phyloP scores from a whole-genome alignment of 2,113 vertebrate genomes.

The Halcyon senegalensis region DNA sequence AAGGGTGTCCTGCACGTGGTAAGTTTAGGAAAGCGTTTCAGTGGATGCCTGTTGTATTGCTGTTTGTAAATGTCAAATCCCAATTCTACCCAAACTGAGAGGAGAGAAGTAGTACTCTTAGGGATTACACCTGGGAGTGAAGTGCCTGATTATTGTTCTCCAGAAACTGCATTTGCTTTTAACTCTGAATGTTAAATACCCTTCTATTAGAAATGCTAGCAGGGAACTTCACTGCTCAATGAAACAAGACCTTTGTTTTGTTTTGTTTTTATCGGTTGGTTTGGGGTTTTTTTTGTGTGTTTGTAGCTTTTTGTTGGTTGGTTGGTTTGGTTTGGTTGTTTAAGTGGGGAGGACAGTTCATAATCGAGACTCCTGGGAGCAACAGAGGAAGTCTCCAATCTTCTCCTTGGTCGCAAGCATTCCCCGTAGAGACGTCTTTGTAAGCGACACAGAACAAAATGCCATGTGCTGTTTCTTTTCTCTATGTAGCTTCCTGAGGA shows the following conservation, averaged over 20 bases:
- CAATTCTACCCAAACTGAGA: not conserved
- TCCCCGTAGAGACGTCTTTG: not conserved
- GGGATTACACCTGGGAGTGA: not conserved
- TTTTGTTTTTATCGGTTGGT: too few relatives aligned
- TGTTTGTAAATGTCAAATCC: not conserved
- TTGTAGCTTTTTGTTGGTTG: too few relatives aligned
- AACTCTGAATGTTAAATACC: not conserved
- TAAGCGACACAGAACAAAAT: not conserved
- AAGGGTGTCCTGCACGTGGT: rapidly evolving
- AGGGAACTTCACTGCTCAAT: not conserved
- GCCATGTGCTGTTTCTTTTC: not conserved
- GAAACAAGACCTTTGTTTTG: not conserved
- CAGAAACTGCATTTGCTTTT: not conserved
- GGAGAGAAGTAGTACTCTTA: not conserved
- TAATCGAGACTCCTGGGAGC: not conserved
- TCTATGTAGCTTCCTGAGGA: not conserved
- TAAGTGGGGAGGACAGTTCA: not conserved
- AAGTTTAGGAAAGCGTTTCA: not conserved
- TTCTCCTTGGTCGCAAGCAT: not conserved
- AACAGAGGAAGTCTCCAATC: not conserved
- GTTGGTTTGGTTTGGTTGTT: too few relatives aligned
- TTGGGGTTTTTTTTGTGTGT: too few relatives aligned
- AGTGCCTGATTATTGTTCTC: not conserved
- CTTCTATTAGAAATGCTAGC: not conserved
- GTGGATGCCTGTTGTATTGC: not conserved